Conservation (phyloP, 1,140 invertebrate species). For the Camponotus floridanus region DNA sequence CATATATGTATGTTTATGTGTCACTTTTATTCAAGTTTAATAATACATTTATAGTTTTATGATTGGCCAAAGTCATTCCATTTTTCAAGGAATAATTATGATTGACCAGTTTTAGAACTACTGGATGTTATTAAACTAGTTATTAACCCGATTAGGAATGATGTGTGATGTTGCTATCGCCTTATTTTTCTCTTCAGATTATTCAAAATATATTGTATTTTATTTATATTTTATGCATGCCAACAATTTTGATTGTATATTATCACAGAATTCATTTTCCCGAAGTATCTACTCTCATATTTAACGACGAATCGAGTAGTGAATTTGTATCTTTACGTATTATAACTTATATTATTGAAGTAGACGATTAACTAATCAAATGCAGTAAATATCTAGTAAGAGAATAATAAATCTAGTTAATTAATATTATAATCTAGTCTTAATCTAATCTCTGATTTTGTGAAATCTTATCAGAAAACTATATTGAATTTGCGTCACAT, state of each 20-base stretch:
- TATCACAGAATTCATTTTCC: constrained; percentile 61
- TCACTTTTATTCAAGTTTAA: no score
- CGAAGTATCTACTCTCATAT: constrained; percentile 24
- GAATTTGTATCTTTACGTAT: constrained; percentile 23
- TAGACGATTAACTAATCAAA: constrained; percentile 30
- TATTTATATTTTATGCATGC: neutral
- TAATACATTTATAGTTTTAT: no score
- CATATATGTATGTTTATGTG: no score
- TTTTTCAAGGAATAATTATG: no score
- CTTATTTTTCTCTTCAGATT: neutral
- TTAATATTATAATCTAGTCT: constrained; percentile 31
- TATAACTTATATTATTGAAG: constrained; percentile 1
- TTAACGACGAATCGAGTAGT: constrained; percentile 3
- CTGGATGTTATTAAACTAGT: no score
- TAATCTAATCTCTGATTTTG: constrained; percentile 20
- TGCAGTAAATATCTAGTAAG: constrained; percentile 2
- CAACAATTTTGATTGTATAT: constrained; percentile 34
- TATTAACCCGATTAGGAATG: no score
- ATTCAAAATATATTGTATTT: neutral
- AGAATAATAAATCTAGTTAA: constrained; percentile 19
- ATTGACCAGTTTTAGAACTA: no score
- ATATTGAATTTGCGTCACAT: neutral
- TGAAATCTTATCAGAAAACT: neutral
- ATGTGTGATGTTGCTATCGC: neutral
- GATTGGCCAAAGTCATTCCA: no score